phyloP scores from a whole-genome alignment of 2,797 vertebrate genomes.

The Lates japonicus region DNA sequence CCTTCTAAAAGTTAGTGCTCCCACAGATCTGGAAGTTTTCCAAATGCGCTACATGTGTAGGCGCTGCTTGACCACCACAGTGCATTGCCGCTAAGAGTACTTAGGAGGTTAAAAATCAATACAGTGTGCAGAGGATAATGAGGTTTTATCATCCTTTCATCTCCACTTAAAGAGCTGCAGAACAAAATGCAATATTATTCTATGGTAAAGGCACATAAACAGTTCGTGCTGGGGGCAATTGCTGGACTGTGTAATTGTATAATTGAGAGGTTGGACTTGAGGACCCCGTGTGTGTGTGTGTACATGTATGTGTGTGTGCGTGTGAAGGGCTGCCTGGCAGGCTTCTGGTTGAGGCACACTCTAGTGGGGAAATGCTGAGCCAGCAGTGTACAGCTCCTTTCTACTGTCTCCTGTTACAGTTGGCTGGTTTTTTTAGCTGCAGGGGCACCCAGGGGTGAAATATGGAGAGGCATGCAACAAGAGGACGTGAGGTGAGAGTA shows the following conservation, averaged over 20 bases:
- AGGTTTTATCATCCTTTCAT: conserved; percentile 74
- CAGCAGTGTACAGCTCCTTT: conserved; percentile 75
- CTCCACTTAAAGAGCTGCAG: conserved; percentile 59
- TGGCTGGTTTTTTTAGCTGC: conserved; percentile 72
- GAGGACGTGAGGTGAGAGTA: conserved; percentile 63
- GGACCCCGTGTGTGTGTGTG: conserved; percentile 53
- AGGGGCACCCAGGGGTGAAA: conserved; percentile 82
- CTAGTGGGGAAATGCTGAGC: conserved; percentile 79
- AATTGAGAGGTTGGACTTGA: conserved; percentile 80
- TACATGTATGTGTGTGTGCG: conserved; percentile 34
- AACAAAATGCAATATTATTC: conserved; percentile 80
- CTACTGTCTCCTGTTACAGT: conserved; percentile 82
- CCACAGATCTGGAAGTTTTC: conserved; percentile 66
- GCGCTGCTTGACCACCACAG: conserved; percentile 47
- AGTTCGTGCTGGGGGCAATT: conserved; percentile 78
- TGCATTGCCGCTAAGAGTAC: conserved; percentile 55
- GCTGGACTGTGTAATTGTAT: conserved; percentile 82
- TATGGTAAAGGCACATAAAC: conserved; percentile 78
- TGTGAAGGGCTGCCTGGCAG: conserved; percentile 62
- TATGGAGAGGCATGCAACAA: conserved; percentile 75
- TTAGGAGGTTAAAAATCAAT: conserved; percentile 69
- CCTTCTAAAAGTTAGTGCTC: conserved; percentile 57
- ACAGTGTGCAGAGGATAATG: conserved; percentile 67
- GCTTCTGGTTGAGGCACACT: conserved; percentile 69
- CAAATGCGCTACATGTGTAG: conserved; percentile 57